Conservation (phyloP, 1,140 invertebrate species). For the Zophobas morio region DNA sequence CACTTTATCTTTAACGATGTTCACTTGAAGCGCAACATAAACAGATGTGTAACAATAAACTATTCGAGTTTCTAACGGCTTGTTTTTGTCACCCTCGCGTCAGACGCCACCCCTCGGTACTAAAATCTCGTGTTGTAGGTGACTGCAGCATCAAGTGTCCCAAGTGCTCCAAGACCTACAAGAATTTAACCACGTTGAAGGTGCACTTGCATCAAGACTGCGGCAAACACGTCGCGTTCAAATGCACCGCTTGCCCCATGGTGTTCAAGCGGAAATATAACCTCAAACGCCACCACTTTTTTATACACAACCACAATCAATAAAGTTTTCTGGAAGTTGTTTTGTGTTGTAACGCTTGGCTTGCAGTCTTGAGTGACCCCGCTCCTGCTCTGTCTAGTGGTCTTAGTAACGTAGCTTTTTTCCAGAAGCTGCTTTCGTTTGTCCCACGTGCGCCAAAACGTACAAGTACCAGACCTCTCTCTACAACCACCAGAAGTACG, state of each 20-base stretch:
- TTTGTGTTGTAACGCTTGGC: neutral
- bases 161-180: constrained; percentile 58
- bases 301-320: constrained; percentile 10
- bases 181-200: constrained; percentile 57
- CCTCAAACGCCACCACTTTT: constrained; percentile 56
- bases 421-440: constrained; percentile 60
- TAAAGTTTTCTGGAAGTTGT: neutral
- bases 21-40: constrained; percentile 8
- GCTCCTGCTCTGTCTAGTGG: neutral
- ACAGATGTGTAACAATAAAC: constrained; percentile 15
- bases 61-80: neutral
- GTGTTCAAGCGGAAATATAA: constrained; percentile 60
- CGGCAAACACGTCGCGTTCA: constrained; percentile 51
- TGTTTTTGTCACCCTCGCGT: neutral
- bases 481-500: constrained; percentile 87
- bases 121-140: constrained; percentile 22
- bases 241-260: constrained; percentile 56
- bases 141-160: constrained; percentile 22
- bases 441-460: constrained; percentile 81
- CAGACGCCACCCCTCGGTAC: neutral
- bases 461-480: constrained; percentile 87
- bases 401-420: constrained; percentile 4
- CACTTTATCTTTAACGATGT: constrained; percentile 13
- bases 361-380: neutral
- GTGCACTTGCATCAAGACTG: constrained; percentile 60